Evolutionary conservation across 2,888 invertebrate species (phyloP).

Genomic region (Sphinx pinastri): DNA sequence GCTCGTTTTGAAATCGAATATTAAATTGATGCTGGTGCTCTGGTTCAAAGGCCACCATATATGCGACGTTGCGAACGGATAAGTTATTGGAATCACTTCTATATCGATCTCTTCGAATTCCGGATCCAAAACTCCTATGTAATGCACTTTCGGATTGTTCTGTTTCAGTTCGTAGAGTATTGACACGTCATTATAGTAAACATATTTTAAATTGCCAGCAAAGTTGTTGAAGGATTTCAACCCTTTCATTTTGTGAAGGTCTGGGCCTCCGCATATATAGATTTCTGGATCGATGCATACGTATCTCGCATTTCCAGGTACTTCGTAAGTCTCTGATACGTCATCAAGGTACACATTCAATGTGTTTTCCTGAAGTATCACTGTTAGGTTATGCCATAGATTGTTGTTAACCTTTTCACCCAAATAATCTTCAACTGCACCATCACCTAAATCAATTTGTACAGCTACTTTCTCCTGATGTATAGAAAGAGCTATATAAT

Average conservation of each 20-base stretch:
- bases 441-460: constrained; percentile 94
- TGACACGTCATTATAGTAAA: constrained; percentile 96
- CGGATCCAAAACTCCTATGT: constrained; percentile 90
- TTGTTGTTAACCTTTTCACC: constrained; percentile 89
- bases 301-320: constrained; percentile 86
- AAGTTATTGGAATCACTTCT: constrained; percentile 94
- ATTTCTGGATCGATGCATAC: constrained; percentile 97
- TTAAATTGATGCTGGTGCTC: constrained; percentile 88
- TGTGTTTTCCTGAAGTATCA: constrained; percentile 89
- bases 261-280: constrained; percentile 95
- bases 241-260: constrained; percentile 92
- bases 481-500: constrained; percentile 95
- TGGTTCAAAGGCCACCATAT: constrained; percentile 94
- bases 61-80: constrained; percentile 95
- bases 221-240: constrained; percentile 93
- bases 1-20: constrained; percentile 94
- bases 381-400: constrained; percentile 95
- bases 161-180: constrained; percentile 94
- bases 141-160: constrained; percentile 93
- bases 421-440: constrained; percentile 87
- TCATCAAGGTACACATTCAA: constrained; percentile 91
- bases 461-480: constrained; percentile 92
- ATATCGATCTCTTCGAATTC: constrained; percentile 93
- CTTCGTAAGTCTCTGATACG: constrained; percentile 87
- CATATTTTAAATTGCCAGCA: constrained; percentile 94